Evolutionary conservation across 2,113 vertebrate genomes (phyloP).

Genomic region (Eclectus roratus): DNA sequence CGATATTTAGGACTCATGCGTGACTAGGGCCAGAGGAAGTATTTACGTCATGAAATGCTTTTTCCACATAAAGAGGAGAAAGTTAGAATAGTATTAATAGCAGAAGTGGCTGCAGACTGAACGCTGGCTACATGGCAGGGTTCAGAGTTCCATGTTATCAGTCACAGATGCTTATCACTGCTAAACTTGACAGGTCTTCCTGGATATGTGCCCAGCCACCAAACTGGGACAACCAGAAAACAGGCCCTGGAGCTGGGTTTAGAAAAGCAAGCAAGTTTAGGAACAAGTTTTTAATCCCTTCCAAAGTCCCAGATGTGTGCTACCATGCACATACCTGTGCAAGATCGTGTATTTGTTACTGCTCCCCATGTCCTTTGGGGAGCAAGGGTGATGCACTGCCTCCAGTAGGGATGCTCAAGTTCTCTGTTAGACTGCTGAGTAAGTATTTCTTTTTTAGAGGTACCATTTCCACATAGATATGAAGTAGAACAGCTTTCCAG

Average conservation of each 20-base stretch:
- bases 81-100: not conserved
- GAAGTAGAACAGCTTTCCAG: not conserved
- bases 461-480: not conserved
- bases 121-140: not conserved
- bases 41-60: not conserved
- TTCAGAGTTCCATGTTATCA: not conserved
- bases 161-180: not conserved
- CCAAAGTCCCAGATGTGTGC: not conserved
- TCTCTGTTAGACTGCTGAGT: not conserved
- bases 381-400: accelerated
- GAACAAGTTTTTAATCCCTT: not conserved
- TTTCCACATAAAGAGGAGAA: not conserved
- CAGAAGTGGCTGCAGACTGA: not conserved
- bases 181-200: not conserved
- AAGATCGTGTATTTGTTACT: not conserved
- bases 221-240: not conserved
- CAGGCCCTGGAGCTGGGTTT: not conserved
- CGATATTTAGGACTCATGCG: not conserved
- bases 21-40: not conserved
- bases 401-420: accelerated
- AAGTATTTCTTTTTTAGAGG: not conserved
- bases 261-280: not conserved
- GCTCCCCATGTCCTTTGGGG: accelerated
- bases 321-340: not conserved
- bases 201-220: not conserved